phyloP scores from a whole-genome alignment of 2,113 vertebrate species.

The Coptodon rendalli region DNA sequence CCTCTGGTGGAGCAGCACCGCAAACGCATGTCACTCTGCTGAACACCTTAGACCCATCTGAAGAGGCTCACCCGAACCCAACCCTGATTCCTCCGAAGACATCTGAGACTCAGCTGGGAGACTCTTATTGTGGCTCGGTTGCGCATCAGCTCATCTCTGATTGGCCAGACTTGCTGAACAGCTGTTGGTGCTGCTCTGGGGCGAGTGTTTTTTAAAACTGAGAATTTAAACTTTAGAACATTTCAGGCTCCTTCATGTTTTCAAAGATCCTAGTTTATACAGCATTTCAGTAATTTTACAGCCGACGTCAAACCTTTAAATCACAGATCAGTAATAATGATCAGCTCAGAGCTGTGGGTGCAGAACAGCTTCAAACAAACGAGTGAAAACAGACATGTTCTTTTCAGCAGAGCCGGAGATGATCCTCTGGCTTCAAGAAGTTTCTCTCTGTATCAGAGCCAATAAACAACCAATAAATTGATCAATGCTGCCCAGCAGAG shows the following conservation, averaged over 20 bases:
- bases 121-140: background rate
- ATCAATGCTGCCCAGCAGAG: background rate
- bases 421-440: background rate
- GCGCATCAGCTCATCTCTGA: background rate
- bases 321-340: background rate
- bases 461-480: background rate
- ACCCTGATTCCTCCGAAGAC: background rate
- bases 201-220: background rate
- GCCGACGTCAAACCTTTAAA: background rate
- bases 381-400: background rate
- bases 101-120: background rate
- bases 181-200: background rate
- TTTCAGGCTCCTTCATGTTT: background rate
- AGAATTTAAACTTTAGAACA: background rate
- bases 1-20: constrained; percentile 86
- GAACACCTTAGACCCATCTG: background rate
- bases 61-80: background rate
- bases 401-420: background rate
- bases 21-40: constrained; percentile 72
- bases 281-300: background rate
- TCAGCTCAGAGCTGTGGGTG: background rate
- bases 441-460: background rate
- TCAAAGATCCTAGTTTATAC: background rate
- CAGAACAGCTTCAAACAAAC: background rate
- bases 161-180: background rate